Evolutionary conservation across 2,113 vertebrate species (phyloP), one percentile per base, ranked within the genome.

Genomic region (Dryoscopus gambensis): DNA sequence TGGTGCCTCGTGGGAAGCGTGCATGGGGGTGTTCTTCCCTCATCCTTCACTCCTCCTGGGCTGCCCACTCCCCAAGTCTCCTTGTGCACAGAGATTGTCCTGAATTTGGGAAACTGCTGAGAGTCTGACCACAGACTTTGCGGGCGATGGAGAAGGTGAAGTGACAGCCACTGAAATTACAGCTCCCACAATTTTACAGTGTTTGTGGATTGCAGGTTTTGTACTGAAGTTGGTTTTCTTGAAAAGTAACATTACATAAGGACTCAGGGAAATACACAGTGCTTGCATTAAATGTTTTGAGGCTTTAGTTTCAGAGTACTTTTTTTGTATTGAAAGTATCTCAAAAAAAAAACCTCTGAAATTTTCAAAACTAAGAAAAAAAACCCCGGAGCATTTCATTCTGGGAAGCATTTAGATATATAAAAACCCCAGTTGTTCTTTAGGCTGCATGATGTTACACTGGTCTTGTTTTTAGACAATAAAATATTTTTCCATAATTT

Each of bases 11-110:
- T 3, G 5, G 37, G 60, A 84, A 10, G 37, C 2, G 1, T 15
- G 22, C 0, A 1, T 0, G 0, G 28, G 10, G 40, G 31, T 11
- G 55, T 24, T 78, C 14, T 59, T 57, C 35, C 24, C 28, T 37
- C 3, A 0, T 52, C n/a, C 57, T 69, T 56, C 53, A 13, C 40
- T 80, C 6, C 33, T 82, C 15, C 53, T 31, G 11, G 17, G 19
- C 55, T 78, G 28, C n/a, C 40, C 2, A 0, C 42, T 56, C 42
- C 60, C 42, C 14, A 7, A 4, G 14, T 63, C 62, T 64, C 39
- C 23, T 53, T 39, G 3, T 28, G n/a, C 63, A 56, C 28, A 49
- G 35, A 46, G 20, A 3, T 25, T 22, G 56, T 39, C 69, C 22
- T 25, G 50, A 50, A 37, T 73, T 55, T 68, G 50, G 33, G 37